These are phyloP conservation scores for Torymus texanus DNA, from an alignment of 2,888 invertebrate species.

Conservation along the genomic window DNA sequence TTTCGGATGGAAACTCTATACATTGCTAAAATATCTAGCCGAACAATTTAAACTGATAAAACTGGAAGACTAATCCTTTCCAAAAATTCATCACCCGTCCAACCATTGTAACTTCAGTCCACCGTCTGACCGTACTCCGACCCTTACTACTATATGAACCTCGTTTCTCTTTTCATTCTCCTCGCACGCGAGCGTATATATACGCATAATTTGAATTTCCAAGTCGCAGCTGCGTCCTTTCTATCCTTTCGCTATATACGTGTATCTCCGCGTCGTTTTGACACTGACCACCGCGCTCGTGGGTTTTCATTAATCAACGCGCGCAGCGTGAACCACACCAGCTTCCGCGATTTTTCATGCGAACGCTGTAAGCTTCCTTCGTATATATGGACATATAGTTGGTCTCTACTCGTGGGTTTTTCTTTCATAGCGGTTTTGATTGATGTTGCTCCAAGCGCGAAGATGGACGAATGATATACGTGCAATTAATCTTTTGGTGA, in stretches of 20 bases:
- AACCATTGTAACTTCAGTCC: slow-evolving; percentile 16
- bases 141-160: slow-evolving; percentile 5
- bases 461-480: no score
- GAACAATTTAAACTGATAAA: no score
- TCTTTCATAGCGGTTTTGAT: no score
- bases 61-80: no score
- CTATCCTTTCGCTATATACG: neutral
- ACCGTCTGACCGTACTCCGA: slow-evolving; percentile 20
- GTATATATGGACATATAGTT: no score
- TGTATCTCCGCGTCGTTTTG: neutral
- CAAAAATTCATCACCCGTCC: neutral
- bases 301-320: slow-evolving; percentile 36
- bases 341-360: slow-evolving; percentile 25
- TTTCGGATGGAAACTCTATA: no score
- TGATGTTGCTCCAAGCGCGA: no score
- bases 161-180: no score
- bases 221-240: neutral
- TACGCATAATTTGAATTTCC: slow-evolving; percentile 1
- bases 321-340: neutral
- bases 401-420: no score
- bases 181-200: neutral
- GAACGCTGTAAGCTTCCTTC: neutral
- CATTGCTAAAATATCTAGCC: no score
- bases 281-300: neutral
- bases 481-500: no score